Base-by-base conservation (phyloP, 2,888 invertebrate species). In the Sipha maydis region DNA sequence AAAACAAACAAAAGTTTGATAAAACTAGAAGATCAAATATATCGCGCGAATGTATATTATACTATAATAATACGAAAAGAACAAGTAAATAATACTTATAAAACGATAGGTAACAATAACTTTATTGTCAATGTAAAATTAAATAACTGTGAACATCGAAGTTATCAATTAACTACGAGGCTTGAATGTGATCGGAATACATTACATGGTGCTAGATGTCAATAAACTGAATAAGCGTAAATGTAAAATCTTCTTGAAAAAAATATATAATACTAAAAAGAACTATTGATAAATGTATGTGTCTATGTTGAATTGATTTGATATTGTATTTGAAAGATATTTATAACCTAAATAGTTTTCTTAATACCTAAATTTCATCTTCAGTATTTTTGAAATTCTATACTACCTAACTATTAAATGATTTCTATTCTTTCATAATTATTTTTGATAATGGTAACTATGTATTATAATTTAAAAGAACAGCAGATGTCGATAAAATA, bases 321-420 rank as follows among this genome's bases (percentile, higher is more conserved):
- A 17, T 41, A 67, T 85, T 85, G 84, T 85, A 41, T 41, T 75
- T 28, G 61, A 61, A 61, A 75, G 61, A 84, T 76, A 75, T 75
- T 41, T 73, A 84, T 85, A 76, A 85, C 61, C 61, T 76, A 28
- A 9, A 77, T 41, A 67, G 25, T 31, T 77, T 76, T 67, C 75
- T 76, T 56, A 31, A 5, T 61, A 41, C 25, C 56, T 83, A 75
- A 9, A 41, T 38, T 75, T 83, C 83, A 38, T 38, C n/a, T 83
- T 56, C 56, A 25, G 56, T 75, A 31, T 28, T 77, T 61, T 85
- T 48, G 17, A 67, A 48, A 67, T 17, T 84, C 84, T 77, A 41
- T 9, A 19, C 25, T 48, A 34, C 56, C 25, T 61, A 71, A 25
- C 67, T 28, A 31, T 67, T 67, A 28, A 67, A 48, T 17, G 41